phyloP scores from a whole-genome alignment of 2,797 vertebrate species.

The Myotis pilosus region DNA sequence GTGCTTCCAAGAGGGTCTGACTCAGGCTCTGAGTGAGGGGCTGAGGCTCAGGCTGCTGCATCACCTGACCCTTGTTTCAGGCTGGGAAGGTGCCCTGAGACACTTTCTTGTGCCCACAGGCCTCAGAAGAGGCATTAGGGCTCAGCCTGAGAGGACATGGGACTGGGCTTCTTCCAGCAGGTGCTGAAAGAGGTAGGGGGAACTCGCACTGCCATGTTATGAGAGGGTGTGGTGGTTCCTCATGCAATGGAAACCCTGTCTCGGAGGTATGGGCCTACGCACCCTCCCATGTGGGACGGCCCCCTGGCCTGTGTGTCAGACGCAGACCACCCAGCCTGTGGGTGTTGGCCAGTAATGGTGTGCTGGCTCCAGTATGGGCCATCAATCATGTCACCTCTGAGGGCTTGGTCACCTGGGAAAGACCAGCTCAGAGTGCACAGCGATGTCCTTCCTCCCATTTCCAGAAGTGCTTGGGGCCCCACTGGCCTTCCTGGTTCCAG shows the following conservation, averaged over 20 bases:
- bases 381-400: background rate
- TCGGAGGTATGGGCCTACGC: background rate
- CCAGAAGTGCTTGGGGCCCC: background rate
- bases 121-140: background rate
- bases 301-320: background rate
- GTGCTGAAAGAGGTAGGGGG: background rate
- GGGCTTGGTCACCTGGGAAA: background rate
- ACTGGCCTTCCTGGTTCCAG: background rate
- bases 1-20: background rate
- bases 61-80: background rate
- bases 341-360: background rate
- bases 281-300: background rate
- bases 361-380: background rate
- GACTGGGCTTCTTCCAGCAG: background rate
- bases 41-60: background rate
- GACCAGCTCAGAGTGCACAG: background rate
- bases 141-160: background rate
- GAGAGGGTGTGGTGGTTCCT: background rate
- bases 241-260: background rate
- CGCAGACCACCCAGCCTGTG: background rate
- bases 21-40: background rate
- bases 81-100: background rate
- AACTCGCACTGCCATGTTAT: accelerated
- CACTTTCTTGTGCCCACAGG: background rate
- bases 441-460: background rate